Evolutionary conservation across 2,113 vertebrate genomes (phyloP), one percentile per base, ranked within the genome.

Genomic region (Poeciliopsis turrubarensis): DNA sequence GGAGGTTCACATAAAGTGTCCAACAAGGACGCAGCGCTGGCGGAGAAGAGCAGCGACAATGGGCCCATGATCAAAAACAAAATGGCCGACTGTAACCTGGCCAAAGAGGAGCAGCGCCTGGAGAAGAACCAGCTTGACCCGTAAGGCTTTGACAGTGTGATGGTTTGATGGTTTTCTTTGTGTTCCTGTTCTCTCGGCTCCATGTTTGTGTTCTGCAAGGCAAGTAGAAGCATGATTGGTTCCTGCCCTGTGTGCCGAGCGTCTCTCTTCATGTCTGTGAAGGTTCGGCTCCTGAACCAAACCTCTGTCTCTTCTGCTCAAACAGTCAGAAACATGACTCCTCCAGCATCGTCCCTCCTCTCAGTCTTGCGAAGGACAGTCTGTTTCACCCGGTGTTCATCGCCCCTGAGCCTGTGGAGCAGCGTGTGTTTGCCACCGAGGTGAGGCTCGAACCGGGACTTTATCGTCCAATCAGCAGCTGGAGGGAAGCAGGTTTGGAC

Each of bases 371-470:
- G 0, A 95, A 94, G 75, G 95, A 94, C 27, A 77, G 89, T 4
- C 73, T 92, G 19, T 96, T 92, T 73, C 95, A 91, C 14, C 92
- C 94, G 0, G 91, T 95, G 57, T 95, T 92, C 86, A 92, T 94
- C 76, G 92, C 94, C 66, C 93, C 94, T 0, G 95, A 95, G 27
- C 92, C 92, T 60, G 82, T 87, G 71, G 95, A 95, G 29, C 93
- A 90, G 70, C 92, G 92, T 84, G 91, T 95, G 73, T 95, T 95
- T 67, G 96, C 95, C 72, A 96, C 95, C 31, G 95, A 96, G 95
- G 96, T 96, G 90, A 89, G 84, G 9, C 10, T 54, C 61, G 29
- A 39, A 29, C 37, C 44, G 32, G 1, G 13, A 22, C 22, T 34
- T 70, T 44, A 44, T 26, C 5, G 26, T 41, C 34, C 65, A 66